Conservation (phyloP, 2,113 vertebrate genomes). For the Xenopus borealis region DNA sequence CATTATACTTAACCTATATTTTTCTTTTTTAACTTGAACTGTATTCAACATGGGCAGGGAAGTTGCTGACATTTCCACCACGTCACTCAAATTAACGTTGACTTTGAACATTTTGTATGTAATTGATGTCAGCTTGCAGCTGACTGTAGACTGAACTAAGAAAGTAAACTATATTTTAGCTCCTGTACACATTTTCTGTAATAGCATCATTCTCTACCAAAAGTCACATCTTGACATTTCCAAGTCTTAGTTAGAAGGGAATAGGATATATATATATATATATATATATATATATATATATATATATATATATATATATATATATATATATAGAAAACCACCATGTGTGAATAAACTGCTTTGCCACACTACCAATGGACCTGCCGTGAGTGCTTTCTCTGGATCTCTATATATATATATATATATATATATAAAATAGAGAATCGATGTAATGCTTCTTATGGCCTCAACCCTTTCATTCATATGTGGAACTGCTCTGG, state of each 20-base stretch:
- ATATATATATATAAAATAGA: neutral
- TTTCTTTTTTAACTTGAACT: too few relatives aligned
- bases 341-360: too few relatives aligned
- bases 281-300: neutral
- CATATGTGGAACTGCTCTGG: constrained; percentile 68
- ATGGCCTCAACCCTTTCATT: constrained; percentile 71
- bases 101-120: constrained; percentile 44
- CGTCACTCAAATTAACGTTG: constrained; percentile 46
- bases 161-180: constrained; percentile 26
- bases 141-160: constrained; percentile 41
- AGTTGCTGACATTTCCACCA: constrained; percentile 36
- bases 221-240: constrained; percentile 14
- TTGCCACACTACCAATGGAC: too few relatives aligned
- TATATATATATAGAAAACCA: too few relatives aligned
- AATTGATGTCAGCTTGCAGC: constrained; percentile 32
- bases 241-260: too few relatives aligned
- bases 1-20: too few relatives aligned
- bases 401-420: neutral
- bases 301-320: too few relatives aligned
- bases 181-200: constrained; percentile 36
- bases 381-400: too few relatives aligned
- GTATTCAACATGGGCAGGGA: too few relatives aligned
- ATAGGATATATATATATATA: neutral
- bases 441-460: constrained; percentile 48
- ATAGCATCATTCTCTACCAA: neutral